Evolutionary conservation across 2,888 invertebrate species (phyloP).

Genomic region (Papilio elwesi): DNA sequence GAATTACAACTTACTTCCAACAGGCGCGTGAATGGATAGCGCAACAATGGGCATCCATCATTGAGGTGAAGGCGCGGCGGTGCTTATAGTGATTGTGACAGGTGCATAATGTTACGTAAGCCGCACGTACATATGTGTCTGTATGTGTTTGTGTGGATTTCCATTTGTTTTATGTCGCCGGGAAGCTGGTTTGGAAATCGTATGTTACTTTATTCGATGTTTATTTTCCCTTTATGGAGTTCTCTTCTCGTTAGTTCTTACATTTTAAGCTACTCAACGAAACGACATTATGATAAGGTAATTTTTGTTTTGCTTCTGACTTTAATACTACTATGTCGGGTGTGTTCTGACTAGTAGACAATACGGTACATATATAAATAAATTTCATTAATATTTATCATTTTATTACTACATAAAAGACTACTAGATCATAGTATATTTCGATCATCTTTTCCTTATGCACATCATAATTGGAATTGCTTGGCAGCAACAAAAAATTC

Average conservation of each 20-base stretch:
- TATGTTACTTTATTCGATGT: slow-evolving; percentile 22
- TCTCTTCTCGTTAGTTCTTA: slow-evolving; percentile 18
- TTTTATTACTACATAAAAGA: no score
- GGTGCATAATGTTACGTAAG: slow-evolving; percentile 39
- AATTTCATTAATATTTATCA: no score
- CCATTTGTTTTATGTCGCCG: slow-evolving; percentile 26
- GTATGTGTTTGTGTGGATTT: slow-evolving; percentile 25
- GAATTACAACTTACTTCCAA: slow-evolving; percentile 41
- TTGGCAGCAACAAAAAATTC: no score
- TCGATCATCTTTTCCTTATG: no score
- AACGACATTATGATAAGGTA: slow-evolving; percentile 11
- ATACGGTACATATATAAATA: no score
- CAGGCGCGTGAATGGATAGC: slow-evolving; percentile 62
- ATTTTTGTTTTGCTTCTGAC: not conserved
- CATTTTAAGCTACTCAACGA: slow-evolving; percentile 12
- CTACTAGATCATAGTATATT: no score
- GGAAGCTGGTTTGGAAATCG: slow-evolving; percentile 34
- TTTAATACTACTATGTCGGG: not conserved
- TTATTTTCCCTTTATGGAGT: slow-evolving; percentile 12
- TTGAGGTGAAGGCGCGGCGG: slow-evolving; percentile 39
- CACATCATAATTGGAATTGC: no score
- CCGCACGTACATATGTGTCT: not conserved
- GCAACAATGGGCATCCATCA: slow-evolving; percentile 58
- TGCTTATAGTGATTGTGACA: slow-evolving; percentile 43
- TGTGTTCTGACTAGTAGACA: not conserved